Evolutionary conservation across 2,888 invertebrate genomes (phyloP).

Genomic region (Onthophagus sagittarius): DNA sequence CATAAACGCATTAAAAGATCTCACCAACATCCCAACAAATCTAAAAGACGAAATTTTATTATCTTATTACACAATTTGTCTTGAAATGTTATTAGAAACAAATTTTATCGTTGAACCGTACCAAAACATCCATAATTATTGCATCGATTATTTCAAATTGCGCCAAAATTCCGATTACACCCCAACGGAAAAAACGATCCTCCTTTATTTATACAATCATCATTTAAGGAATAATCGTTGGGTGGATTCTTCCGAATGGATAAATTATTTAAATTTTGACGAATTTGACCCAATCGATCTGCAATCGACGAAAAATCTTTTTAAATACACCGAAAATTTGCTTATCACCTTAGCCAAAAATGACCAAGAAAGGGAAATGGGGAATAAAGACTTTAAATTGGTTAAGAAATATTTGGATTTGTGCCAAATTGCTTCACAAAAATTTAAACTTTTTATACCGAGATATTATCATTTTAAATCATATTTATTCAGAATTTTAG

Average conservation of each 20-base stretch:
- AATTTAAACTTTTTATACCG: slow-evolving; percentile 32
- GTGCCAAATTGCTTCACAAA: slow-evolving; percentile 25
- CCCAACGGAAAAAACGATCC: slow-evolving; percentile 27
- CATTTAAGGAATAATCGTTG: slow-evolving; percentile 26
- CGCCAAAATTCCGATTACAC: slow-evolving; percentile 17
- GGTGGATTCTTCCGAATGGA: slow-evolving; percentile 28
- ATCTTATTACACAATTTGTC: slow-evolving; percentile 57
- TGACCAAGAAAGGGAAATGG: slow-evolving; percentile 23
- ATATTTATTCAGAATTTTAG: slow-evolving; percentile 29
- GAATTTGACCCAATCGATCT: slow-evolving; percentile 19
- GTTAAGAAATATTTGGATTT: slow-evolving; percentile 23
- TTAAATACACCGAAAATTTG: slow-evolving; percentile 31
- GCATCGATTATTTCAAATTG: slow-evolving; percentile 38
- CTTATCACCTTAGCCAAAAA: slow-evolving; percentile 28
- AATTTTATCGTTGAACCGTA: slow-evolving; percentile 54
- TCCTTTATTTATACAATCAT: slow-evolving; percentile 28
- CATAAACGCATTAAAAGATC: slow-evolving; percentile 42
- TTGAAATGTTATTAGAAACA: slow-evolving; percentile 57
- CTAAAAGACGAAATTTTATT: slow-evolving; percentile 38
- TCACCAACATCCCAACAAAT: slow-evolving; percentile 29
- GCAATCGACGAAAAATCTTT: slow-evolving; percentile 25
- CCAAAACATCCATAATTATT: slow-evolving; percentile 48
- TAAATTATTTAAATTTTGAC: slow-evolving; percentile 21
- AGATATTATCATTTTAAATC: slow-evolving; percentile 32
- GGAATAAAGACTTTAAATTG: slow-evolving; percentile 22